A percentile compares a stretch with the other conserved stretches of the same genome.
Conservation (phyloP, 1,140 invertebrate species). For the Chrysoperla carnea region DNA sequence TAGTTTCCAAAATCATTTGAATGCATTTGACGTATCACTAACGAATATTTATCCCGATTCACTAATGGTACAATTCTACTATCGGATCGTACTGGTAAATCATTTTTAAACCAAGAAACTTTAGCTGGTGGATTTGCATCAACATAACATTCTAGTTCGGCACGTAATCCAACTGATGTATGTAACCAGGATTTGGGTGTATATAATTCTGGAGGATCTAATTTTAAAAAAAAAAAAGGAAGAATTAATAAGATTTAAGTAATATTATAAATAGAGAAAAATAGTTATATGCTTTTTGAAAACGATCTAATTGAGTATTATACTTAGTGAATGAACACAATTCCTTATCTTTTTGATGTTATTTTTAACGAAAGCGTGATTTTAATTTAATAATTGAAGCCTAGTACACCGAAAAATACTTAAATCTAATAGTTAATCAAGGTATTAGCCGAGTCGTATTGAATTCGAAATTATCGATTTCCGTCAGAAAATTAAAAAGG, state of each 20-base stretch:
- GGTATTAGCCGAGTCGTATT: no score
- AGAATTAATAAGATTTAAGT: not conserved
- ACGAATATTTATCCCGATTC: constrained; percentile 35
- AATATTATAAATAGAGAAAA: not conserved
- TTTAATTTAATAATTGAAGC: no score
- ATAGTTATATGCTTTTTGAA: no score
- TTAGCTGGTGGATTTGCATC: constrained; percentile 44
- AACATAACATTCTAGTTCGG: constrained; percentile 47
- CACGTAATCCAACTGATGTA: constrained; percentile 42
- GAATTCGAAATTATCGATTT: no score
- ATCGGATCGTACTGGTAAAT: constrained; percentile 31
- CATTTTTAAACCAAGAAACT: constrained; percentile 38
- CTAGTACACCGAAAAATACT: no score
- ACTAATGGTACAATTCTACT: constrained; percentile 35
- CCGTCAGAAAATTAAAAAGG: no score
- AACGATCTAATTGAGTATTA: no score
- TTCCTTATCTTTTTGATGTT: no score
- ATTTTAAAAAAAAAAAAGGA: constrained; percentile 5
- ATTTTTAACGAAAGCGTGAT: no score
- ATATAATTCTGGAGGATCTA: constrained; percentile 53
- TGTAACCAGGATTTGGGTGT: constrained; percentile 45
- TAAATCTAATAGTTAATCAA: no score
- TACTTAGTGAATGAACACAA: no score
- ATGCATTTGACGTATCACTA: constrained; percentile 49
- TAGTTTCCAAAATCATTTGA: constrained; percentile 57